Evolutionary conservation across 2,888 invertebrate genomes (phyloP), one percentile per base, ranked within the genome.

Genomic region (Disparrhopalites patrizii): DNA sequence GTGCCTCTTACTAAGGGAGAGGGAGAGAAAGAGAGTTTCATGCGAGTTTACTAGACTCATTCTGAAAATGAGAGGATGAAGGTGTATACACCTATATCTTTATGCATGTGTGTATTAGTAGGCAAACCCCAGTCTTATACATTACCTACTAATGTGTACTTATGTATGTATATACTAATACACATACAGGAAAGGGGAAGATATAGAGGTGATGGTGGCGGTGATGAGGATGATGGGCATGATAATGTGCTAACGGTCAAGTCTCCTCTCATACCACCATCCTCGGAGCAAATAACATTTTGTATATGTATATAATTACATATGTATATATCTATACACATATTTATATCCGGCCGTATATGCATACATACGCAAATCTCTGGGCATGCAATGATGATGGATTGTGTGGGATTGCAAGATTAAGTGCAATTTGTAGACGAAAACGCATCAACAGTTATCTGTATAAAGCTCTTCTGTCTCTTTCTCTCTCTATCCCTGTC

Each of bases 401-500:
- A 56, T 56, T 36, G 27, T 54, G 20, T 15, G 31, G 31, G 15
- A 56, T 38, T 20, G 31, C 25, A 23, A 23, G 50, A 3, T 50
- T 5, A 25, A 50, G 25, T 50, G 50, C 31, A 31, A 33, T 56
- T 56, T 38, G 56, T 56, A 38, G 56, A 38, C 56, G 38, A 36
- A n/a, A n/a, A 56, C 25, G n/a, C 54, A 56, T 56, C 38, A 56
- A 56, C 56, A 56, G 56, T 56, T 56, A 56, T 20, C 33, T 54
- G 30, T 33, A n/a, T 20, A n/a, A n/a, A n/a, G n/a, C 40, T 40
- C n/a, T 40, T 40, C 20, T 40, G 40, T 40, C 40, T 36, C 36
- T 36, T n/a, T n/a, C n/a, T n/a, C n/a, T n/a, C n/a, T n/a, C n/a
- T n/a, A n/a, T n/a, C n/a, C n/a, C n/a, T n/a, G n/a, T n/a, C n/a